Evolutionary conservation across 2,888 invertebrate genomes (phyloP).

Genomic region (Drosophila leonis): DNA sequence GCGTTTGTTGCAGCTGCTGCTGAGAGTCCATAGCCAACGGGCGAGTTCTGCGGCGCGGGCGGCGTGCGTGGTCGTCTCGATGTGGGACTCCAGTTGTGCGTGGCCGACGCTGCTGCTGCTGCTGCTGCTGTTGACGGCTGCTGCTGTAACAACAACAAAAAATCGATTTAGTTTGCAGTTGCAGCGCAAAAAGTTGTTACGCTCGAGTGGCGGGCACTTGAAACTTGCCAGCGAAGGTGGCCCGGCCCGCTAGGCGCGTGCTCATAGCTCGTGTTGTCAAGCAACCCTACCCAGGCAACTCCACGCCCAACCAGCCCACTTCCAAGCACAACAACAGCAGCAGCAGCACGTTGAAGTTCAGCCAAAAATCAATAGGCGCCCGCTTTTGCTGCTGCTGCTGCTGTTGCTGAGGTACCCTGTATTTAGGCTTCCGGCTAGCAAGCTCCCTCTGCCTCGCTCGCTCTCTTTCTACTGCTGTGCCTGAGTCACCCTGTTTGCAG

Average conservation of each 20-base stretch:
- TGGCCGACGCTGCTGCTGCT: conserved; percentile 30
- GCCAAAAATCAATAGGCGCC: conserved; percentile 76
- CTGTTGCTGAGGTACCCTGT: conserved; percentile 56
- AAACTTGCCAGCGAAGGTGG: conserved; percentile 54
- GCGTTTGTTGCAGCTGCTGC: conserved; percentile 18
- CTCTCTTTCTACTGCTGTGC: neutral
- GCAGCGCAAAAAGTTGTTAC: conserved; percentile 53
- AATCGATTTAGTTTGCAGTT: conserved; percentile 75
- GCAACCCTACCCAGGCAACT: conserved; percentile 58
- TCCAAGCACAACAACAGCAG: neutral
- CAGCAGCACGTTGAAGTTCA: conserved; percentile 66
- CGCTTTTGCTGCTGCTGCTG: conserved; percentile 23
- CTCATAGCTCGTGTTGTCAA: conserved; percentile 67
- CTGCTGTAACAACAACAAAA: conserved; percentile 51
- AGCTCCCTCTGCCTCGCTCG: conserved; percentile 31
- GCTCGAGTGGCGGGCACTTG: conserved; percentile 72
- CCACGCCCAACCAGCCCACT: conserved; percentile 9
- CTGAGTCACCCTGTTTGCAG: conserved; percentile 65
- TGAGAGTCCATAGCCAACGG: conserved; percentile 68
- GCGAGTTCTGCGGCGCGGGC: conserved; percentile 77
- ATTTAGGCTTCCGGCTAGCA: conserved; percentile 67
- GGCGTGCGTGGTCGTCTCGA: conserved; percentile 67
- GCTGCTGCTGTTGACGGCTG: conserved; percentile 18
- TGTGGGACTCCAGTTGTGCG: conserved; percentile 64
- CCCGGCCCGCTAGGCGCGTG: conserved; percentile 45